Percentiles rank a stretch among this genome's conserved stretches.
Conservation (phyloP, 2,888 invertebrate species). For the Anthrax anthrax region DNA sequence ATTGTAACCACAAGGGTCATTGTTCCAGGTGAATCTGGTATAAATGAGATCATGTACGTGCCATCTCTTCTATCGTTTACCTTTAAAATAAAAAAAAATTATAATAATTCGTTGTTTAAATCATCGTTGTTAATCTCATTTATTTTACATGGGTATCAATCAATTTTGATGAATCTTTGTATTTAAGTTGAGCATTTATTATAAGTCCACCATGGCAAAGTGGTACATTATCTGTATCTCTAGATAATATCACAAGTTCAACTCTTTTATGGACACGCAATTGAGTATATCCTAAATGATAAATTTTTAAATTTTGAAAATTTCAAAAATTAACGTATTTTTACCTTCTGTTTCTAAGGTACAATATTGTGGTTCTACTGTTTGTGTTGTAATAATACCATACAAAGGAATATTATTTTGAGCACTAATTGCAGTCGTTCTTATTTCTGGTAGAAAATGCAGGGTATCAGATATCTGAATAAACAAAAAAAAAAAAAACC, state of each 20-base stretch:
- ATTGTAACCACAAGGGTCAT: conserved; percentile 46
- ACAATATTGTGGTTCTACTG: conserved; percentile 45
- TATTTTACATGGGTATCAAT: conserved; percentile 36
- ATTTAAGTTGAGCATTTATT: conserved; percentile 41
- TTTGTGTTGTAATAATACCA: conserved; percentile 47
- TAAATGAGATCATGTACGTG: conserved; percentile 44
- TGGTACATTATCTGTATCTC: conserved; percentile 46
- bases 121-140: too few species aligned
- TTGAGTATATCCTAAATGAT: conserved; percentile 23
- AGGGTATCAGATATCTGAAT: conserved; percentile 35
- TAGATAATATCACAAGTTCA: conserved; percentile 43
- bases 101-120: too few species aligned
- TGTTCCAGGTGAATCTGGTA: conserved; percentile 49
- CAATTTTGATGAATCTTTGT: conserved; percentile 38
- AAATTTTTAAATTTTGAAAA: not conserved
- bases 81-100: conserved; percentile 23
- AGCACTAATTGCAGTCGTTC: conserved; percentile 31
- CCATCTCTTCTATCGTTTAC: conserved; percentile 50
- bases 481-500: not conserved
- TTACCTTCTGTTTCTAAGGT: conserved; percentile 36
- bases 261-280: conserved; percentile 48
- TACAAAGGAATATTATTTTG: conserved; percentile 37
- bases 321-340: conserved; percentile 1
- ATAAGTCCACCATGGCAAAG: conserved; percentile 53
- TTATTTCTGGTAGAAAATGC: conserved; percentile 41